phyloP scores from a whole-genome alignment of 2,797 vertebrate genomes.

The Helarctos malayanus region DNA sequence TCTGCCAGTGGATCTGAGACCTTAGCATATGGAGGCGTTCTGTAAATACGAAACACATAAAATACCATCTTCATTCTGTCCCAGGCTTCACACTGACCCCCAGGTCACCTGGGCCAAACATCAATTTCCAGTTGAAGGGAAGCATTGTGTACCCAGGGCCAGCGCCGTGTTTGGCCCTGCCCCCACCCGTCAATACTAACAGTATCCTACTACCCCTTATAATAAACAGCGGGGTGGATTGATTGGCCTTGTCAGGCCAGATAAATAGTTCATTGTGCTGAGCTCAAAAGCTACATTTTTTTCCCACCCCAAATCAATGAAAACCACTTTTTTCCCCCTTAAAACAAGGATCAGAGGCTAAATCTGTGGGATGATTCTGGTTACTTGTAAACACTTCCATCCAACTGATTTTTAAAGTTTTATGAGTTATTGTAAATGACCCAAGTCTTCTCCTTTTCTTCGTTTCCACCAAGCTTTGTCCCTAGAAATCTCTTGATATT shows the following conservation, averaged over 20 bases:
- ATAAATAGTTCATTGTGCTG: conserved; percentile 86
- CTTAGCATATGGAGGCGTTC: background rate
- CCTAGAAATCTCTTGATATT: conserved; percentile 10
- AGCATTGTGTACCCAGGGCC: conserved; percentile 72
- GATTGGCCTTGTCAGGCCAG: conserved; percentile 81
- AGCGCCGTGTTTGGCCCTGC: conserved; percentile 40
- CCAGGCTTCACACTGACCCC: conserved; percentile 72
- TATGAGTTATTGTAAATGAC: conserved; percentile 38
- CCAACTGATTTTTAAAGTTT: conserved; percentile 68
- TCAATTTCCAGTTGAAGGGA: conserved; percentile 76
- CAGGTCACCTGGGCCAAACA: conserved; percentile 79
- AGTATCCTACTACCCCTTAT: conserved; percentile 77
- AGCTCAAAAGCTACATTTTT: conserved; percentile 84
- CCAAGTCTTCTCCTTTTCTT: background rate
- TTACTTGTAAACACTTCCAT: conserved; percentile 72
- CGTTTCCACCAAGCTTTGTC: conserved; percentile 46
- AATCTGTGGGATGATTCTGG: conserved; percentile 70
- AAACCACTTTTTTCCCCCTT: conserved; percentile 58
- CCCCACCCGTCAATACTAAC: conserved; percentile 69
- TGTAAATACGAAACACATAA: conserved; percentile 51
- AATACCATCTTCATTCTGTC: conserved; percentile 71
- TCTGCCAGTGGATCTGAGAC: background rate
- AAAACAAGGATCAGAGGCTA: conserved; percentile 77
- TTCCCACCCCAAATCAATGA: conserved; percentile 81
- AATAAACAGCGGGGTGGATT: conserved; percentile 76